phyloP scores from a whole-genome alignment of 2,797 vertebrate genomes.

The Fundulus diaphanus region DNA sequence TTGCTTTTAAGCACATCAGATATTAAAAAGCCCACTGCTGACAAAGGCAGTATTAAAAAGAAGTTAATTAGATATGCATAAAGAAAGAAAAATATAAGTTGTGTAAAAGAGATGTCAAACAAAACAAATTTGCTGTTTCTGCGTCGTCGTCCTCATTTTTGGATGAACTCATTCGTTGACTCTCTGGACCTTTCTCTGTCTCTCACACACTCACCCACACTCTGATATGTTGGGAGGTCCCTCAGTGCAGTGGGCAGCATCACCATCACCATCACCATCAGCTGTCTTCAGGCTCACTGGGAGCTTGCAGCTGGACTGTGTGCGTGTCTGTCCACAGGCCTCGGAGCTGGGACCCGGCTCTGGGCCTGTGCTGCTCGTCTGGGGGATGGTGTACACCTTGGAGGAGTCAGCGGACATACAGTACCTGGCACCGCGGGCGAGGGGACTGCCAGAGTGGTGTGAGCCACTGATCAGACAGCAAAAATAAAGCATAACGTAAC shows the following conservation, averaged over 20 bases:
- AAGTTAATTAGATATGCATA: slow-evolving; percentile 12
- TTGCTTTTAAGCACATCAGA: not conserved
- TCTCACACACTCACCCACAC: slow-evolving; percentile 87
- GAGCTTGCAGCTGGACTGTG: slow-evolving; percentile 81
- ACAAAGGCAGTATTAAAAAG: not conserved
- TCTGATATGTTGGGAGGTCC: slow-evolving; percentile 86
- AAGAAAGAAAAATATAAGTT: not conserved
- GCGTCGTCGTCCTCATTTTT: not conserved
- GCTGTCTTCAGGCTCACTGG: slow-evolving; percentile 86
- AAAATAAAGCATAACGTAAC: slow-evolving; percentile 65
- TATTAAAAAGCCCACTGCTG: no score
- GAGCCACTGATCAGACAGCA: slow-evolving; percentile 85
- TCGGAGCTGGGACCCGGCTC: slow-evolving; percentile 65
- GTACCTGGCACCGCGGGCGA: slow-evolving; percentile 86
- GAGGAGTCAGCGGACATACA: slow-evolving; percentile 90
- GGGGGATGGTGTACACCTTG: slow-evolving; percentile 91
- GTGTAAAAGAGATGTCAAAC: not conserved
- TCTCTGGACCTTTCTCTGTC: slow-evolving; percentile 11
- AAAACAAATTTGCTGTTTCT: not conserved
- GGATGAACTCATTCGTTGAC: slow-evolving; percentile 23
- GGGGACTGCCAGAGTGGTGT: slow-evolving; percentile 91
- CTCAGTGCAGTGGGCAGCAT: slow-evolving; percentile 85
- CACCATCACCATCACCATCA: slow-evolving; percentile 79
- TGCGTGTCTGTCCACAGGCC: slow-evolving; percentile 79
- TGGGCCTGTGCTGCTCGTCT: slow-evolving; percentile 74